Percentiles rank a stretch among this genome's conserved stretches.
Evolutionary conservation across 2,797 vertebrate species (phyloP).

Genomic region (Chloroceryle amazona): DNA sequence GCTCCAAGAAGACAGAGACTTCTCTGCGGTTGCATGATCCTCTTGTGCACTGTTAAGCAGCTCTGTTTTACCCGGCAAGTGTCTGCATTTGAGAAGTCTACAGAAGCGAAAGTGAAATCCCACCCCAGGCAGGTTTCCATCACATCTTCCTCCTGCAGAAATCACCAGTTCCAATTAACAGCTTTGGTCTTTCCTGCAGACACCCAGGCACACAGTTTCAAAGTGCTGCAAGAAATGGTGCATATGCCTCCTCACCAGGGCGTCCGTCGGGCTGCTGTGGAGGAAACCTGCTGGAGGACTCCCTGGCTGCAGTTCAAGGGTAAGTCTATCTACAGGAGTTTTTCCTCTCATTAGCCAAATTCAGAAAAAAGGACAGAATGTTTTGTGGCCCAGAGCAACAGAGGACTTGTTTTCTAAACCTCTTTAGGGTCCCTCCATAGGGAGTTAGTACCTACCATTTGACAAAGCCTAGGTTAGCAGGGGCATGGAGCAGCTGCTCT

Average conservation of each 20-base stretch:
- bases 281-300: neutral
- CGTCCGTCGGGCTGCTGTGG: neutral
- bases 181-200: neutral
- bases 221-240: neutral
- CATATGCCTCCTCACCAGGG: neutral
- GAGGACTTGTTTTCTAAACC: neutral
- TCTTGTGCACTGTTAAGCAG: constrained; percentile 23
- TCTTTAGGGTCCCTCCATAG: neutral
- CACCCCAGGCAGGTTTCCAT: neutral
- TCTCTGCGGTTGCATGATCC: neutral
- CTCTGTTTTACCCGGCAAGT: neutral
- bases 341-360: neutral
- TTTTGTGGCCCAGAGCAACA: neutral
- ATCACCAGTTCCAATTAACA: neutral
- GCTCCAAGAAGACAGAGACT: neutral
- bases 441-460: neutral
- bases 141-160: neutral
- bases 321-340: neutral
- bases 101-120: constrained; percentile 16
- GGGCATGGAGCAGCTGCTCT: neutral
- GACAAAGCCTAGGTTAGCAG: neutral
- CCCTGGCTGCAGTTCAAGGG: neutral
- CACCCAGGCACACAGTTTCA: neutral
- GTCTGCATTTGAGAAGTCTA: neutral
- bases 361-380: neutral